Evolutionary conservation across 2,888 invertebrate species (phyloP).

Genomic region (Gymnocheta viridis): DNA sequence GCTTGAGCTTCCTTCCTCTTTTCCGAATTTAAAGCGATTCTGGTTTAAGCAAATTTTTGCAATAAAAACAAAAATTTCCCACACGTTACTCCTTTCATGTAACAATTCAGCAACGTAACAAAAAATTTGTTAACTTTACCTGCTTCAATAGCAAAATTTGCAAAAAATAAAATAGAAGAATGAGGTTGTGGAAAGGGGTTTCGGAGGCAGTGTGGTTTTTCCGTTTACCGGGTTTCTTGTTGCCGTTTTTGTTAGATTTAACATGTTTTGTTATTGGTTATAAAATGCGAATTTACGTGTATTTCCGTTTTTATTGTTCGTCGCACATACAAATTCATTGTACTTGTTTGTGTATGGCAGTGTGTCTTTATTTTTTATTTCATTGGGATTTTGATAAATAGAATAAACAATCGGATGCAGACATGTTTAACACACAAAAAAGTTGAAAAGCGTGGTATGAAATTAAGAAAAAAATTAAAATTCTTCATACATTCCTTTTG

Average conservation of each 20-base stretch:
- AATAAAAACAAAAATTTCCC: background rate
- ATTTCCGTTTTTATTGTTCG: conserved; percentile 66
- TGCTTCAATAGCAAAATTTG: conserved; percentile 3
- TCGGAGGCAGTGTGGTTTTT: background rate
- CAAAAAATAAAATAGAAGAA: background rate
- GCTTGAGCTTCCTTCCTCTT: background rate
- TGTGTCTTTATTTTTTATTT: background rate
- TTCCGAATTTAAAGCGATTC: background rate
- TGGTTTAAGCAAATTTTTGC: conserved; percentile 50
- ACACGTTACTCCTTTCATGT: conserved; percentile 17
- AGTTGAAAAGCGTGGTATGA: too few relatives aligned
- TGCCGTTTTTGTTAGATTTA: conserved; percentile 58
- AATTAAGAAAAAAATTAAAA: conserved; percentile 1
- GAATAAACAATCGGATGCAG: conserved; percentile 33
- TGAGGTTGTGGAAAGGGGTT: background rate
- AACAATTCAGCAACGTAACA: conserved; percentile 47
- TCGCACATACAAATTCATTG: background rate
- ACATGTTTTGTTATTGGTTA: conserved; percentile 64
- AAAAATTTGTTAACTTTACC: conserved; percentile 59
- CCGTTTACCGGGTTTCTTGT: conserved; percentile 24
- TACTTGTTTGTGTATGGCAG: background rate
- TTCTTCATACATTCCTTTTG: background rate
- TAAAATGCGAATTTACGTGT: conserved; percentile 67
- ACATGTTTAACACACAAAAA: conserved; percentile 42
- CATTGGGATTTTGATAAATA: conserved; percentile 40